Base-by-base conservation (phyloP, 2,888 invertebrate species). In the Pristionchus japonicus region DNA sequence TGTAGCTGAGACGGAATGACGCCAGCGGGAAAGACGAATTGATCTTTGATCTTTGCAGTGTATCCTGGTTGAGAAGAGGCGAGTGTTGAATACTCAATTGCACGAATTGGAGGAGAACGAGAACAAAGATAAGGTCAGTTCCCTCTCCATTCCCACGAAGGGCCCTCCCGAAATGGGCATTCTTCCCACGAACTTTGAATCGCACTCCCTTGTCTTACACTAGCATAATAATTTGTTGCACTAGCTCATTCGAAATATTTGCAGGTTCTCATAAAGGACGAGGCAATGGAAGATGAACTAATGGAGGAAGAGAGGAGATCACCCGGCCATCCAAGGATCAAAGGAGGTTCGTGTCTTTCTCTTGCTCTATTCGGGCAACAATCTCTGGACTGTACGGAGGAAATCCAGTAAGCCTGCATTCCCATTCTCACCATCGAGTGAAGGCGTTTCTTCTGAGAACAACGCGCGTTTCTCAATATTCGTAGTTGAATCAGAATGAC, bases 41-140 rank as follows among this genome's bases (percentile, higher is more conserved):
- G 61, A 61, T 61, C 61, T 61, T 61, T 70, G 70, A 37, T 70
- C 61, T 70, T 52, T 90, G n/a, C 90, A 85, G 84, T 93, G 92
- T 86, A 89, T 91, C 37, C 86, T 93, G 70, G 92, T 93, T 17
- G 92, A 93, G 88, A 90, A 90, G 67, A 89, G 93, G 37, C 88
- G 93, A 85, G 90, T 90, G 11, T 86, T 93, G 67, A 93, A 93
- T 77, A 88, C 91, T 7, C 90, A 92, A 87, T 88, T 93, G 17
- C 92, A 93, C 88, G 92, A 92, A 64, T 86, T 92, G 43, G 92
- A 93, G 61, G 91, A 89, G 27, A 89, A 89, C 57, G 37, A 83
- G 34, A 89, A 89, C 20, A 89, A 85, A 49, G 85, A 85, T 20
- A 85, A 85, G 64, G 57, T 52, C 0, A 34, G 67, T 31, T 23